Conservation (phyloP, 2,888 invertebrate species). For the Heliconius ismenius region DNA sequence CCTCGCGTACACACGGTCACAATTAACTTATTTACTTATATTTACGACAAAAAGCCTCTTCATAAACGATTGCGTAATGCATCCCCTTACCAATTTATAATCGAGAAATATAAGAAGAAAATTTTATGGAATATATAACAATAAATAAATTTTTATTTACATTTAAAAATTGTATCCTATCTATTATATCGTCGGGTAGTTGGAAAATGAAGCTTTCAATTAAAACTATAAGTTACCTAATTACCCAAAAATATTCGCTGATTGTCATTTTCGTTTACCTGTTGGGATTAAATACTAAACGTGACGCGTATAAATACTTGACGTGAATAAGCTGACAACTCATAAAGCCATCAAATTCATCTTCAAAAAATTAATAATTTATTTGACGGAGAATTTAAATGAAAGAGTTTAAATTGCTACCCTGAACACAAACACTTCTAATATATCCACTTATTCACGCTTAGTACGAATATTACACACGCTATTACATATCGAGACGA, state of each 20-base stretch:
- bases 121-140: conserved; percentile 79
- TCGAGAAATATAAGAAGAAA: conserved; percentile 79
- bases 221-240: conserved; percentile 50
- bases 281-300: not conserved
- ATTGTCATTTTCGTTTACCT: conserved; percentile 29
- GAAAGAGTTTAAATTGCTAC: conserved; percentile 12
- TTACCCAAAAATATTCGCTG: conserved; percentile 42
- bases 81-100: conserved; percentile 76
- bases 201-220: conserved; percentile 57
- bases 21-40: conserved; percentile 61
- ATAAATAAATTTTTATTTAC: conserved; percentile 82
- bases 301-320: conserved; percentile 18
- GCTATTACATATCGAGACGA: conserved; percentile 15
- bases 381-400: not conserved
- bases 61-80: conserved; percentile 71
- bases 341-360: not conserved
- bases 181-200: conserved; percentile 69
- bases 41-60: conserved; percentile 75
- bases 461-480: conserved; percentile 22
- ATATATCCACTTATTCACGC: conserved; percentile 24
- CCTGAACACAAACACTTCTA: conserved; percentile 10
- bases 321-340: conserved; percentile 22
- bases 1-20: conserved; percentile 44
- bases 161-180: conserved; percentile 78
- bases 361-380: not conserved